Percentiles rank a stretch among this genome's conserved stretches.
phyloP scores from a whole-genome alignment of 2,113 vertebrate genomes.

The Prunella himalayana region DNA sequence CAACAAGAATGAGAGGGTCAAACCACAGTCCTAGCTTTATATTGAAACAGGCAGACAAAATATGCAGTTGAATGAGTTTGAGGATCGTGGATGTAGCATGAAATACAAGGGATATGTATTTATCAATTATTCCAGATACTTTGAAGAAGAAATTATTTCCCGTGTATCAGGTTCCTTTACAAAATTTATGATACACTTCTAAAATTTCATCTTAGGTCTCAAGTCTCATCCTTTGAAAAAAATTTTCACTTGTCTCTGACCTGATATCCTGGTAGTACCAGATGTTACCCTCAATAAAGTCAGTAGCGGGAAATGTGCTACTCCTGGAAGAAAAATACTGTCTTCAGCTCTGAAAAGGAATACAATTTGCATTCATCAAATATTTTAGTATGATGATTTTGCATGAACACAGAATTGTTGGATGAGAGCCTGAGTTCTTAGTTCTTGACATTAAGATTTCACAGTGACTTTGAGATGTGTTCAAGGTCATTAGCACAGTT shows the following conservation, averaged over 20 bases:
- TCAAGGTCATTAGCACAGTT: neutral
- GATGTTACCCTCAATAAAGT: neutral
- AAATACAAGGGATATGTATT: neutral
- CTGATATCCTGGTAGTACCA: neutral
- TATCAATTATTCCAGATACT: neutral
- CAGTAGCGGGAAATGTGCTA: neutral
- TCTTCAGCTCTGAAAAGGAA: neutral
- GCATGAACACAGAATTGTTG: neutral
- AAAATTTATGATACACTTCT: neutral
- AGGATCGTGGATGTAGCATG: neutral
- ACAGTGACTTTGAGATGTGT: neutral
- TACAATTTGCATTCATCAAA: neutral
- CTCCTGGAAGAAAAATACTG: neutral
- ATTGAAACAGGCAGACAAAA: neutral
- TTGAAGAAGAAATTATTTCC: neutral
- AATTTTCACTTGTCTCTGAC: neutral
- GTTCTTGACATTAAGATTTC: neutral
- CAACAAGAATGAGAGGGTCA: neutral
- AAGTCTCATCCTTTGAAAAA: neutral
- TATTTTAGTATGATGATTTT: neutral
- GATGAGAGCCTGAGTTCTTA: neutral
- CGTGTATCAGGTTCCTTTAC: neutral
- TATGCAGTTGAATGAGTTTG: neutral
- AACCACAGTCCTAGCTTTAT: neutral
- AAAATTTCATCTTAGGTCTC: neutral